Evolutionary conservation across 2,888 invertebrate species (phyloP), one percentile per base, ranked within the genome.

Genomic region (Scrobipalpa costella): DNA sequence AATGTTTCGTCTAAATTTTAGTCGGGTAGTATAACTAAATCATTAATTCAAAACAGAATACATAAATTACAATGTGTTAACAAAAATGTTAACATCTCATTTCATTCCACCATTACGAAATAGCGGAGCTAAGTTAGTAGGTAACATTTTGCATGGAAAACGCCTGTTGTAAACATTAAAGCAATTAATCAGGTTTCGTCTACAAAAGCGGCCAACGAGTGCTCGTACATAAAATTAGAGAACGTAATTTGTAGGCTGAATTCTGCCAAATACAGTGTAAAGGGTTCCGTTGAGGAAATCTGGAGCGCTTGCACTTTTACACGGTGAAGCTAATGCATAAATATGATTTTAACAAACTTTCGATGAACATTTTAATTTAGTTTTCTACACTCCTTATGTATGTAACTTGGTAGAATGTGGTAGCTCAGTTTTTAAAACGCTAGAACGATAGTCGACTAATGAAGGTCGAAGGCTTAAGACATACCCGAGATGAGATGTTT

Each of bases 111-210:
- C 2, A 40, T 40, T 44, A 44, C 44, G 3, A 44, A 44, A 44
- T 44, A 44, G 44, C 15, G 44, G n/a, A 7, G 49, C 13, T n/a
- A 61, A 61, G 47, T 47, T 49, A 38, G 55, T 40, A 40, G 52
- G 62, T 17, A 27, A 62, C 52, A 55, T 52, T 62, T 52, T 55
- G 19, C 11, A 17, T 0, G 27, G 50, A 27, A 52, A 61, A n/a
- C 34, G 38, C 27, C 52, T 33, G 50, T 38, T 17, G 49, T 60
- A 49, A 60, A 60, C 60, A 40, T 60, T 49, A 63, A 52, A 44
- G 60, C 55, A 60, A 65, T 65, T 65, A 65, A 63, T 65, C 65
- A 65, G 65, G 33, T 44, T 61, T 65, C 52, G 65, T 19, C 63
- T 57, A 65, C 61, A 52, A 63, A 65, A 65, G 64, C 61, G 40